These are phyloP conservation scores for Zosterops hypoxanthus DNA, from an alignment of 2,113 vertebrate genomes.

Conservation along the genomic window DNA sequence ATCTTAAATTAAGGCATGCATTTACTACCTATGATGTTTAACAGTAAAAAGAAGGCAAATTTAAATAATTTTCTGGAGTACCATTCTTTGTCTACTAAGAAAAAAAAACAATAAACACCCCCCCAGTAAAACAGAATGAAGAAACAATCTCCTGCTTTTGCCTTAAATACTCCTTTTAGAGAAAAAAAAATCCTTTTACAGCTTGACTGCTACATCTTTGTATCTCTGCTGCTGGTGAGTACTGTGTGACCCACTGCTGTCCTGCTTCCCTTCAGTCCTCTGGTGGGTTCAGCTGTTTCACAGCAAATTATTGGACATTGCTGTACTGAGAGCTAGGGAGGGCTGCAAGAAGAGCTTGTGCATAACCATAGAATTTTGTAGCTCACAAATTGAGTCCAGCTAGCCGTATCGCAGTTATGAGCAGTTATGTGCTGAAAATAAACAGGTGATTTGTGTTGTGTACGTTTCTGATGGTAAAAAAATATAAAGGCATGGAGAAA, in stretches of 20 bases:
- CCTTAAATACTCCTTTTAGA: neutral
- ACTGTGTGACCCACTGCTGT: neutral
- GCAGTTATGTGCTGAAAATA: neutral
- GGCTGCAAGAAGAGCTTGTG: neutral
- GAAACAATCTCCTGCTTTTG: fast-evolving
- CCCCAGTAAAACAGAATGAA: neutral
- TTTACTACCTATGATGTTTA: neutral
- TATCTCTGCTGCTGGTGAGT: neutral
- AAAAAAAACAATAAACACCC: neutral
- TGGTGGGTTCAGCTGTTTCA: neutral
- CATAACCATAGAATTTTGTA: neutral
- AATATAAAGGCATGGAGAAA: neutral
- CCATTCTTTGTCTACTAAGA: neutral
- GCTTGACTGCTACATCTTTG: neutral
- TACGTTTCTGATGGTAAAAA: neutral
- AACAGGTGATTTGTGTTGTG: neutral
- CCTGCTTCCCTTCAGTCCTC: neutral
- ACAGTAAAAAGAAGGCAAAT: neutral
- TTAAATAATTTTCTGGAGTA: neutral
- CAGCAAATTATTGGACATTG: neutral
- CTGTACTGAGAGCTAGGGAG: neutral
- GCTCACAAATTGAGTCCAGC: neutral
- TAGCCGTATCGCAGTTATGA: neutral
- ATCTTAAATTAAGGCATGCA: neutral
- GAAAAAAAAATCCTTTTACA: neutral